Percentiles rank a stretch among this genome's conserved stretches.
phyloP scores from a whole-genome alignment of 1,140 invertebrate genomes.

The Pissodes strobi region DNA sequence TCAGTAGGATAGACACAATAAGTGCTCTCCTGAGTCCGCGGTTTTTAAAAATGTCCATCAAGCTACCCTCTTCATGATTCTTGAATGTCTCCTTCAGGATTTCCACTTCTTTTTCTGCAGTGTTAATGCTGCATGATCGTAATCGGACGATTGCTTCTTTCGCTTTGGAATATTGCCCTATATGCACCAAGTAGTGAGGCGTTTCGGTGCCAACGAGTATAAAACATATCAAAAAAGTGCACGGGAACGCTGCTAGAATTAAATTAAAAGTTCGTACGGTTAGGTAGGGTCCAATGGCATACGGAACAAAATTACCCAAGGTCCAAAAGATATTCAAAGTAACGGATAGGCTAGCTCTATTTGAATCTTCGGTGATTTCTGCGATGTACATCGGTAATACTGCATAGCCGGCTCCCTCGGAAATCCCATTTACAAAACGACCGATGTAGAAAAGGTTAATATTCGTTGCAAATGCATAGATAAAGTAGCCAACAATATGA shows the following conservation, averaged over 20 bases:
- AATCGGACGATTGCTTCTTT: constrained; percentile 66
- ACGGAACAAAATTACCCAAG: constrained; percentile 41
- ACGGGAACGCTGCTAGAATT: constrained; percentile 55
- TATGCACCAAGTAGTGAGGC: constrained; percentile 70
- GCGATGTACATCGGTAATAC: constrained; percentile 67
- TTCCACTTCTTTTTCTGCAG: constrained; percentile 64
- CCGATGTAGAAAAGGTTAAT: constrained; percentile 60
- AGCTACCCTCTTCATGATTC: constrained; percentile 12
- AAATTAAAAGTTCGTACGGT: constrained; percentile 57
- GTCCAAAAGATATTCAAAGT: constrained; percentile 36
- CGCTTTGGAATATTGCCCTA: constrained; percentile 64
- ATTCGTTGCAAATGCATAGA: constrained; percentile 61
- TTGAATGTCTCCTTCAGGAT: constrained; percentile 32
- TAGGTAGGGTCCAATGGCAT: constrained; percentile 40
- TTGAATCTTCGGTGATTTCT: constrained; percentile 68
- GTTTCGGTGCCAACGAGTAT: constrained; percentile 67
- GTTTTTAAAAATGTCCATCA: constrained; percentile 53
- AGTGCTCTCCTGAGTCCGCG: constrained; percentile 66
- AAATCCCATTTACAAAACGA: constrained; percentile 64
- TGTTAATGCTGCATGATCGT: constrained; percentile 57
- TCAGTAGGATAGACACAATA: constrained; percentile 69
- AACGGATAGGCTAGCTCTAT: constrained; percentile 60
- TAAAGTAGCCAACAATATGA: constrained; percentile 67
- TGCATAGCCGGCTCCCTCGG: constrained; percentile 68
- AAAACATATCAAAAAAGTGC: constrained; percentile 60